phyloP scores from a whole-genome alignment of 2,888 invertebrate species.

The Gibbula magus region DNA sequence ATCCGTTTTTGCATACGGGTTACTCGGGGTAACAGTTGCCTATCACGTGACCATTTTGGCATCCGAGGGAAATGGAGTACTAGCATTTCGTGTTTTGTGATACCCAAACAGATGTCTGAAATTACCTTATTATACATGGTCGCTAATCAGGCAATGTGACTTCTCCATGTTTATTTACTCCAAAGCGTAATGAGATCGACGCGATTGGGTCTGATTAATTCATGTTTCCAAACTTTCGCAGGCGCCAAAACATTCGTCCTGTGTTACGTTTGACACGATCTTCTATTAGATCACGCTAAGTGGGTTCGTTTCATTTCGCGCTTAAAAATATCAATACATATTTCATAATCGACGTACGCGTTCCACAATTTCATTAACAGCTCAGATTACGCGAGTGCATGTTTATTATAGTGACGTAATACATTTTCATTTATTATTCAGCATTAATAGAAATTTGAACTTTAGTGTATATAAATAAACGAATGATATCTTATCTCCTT shows the following conservation, averaged over 20 bases:
- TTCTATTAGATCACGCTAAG: background rate
- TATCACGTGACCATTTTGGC: no score
- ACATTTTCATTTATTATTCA: no score
- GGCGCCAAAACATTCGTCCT: slow-evolving; percentile 3
- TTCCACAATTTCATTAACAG: no score
- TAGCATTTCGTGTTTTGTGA: background rate
- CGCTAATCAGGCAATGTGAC: background rate
- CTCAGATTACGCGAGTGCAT: no score
- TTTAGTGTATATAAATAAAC: no score
- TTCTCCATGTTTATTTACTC: background rate
- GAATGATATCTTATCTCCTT: no score
- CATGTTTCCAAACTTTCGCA: background rate
- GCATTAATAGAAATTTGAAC: no score
- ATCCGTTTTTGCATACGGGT: no score
- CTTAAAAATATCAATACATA: background rate
- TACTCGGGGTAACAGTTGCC: no score
- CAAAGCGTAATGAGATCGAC: background rate
- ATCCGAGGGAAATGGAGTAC: no score
- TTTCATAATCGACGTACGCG: no score
- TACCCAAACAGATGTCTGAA: background rate
- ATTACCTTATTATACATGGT: background rate
- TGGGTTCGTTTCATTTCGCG: background rate
- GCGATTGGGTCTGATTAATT: background rate
- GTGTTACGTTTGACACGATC: background rate
- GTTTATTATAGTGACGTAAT: no score